Base-by-base conservation (phyloP, 1,140 invertebrate species). In the Watersipora subatra region DNA sequence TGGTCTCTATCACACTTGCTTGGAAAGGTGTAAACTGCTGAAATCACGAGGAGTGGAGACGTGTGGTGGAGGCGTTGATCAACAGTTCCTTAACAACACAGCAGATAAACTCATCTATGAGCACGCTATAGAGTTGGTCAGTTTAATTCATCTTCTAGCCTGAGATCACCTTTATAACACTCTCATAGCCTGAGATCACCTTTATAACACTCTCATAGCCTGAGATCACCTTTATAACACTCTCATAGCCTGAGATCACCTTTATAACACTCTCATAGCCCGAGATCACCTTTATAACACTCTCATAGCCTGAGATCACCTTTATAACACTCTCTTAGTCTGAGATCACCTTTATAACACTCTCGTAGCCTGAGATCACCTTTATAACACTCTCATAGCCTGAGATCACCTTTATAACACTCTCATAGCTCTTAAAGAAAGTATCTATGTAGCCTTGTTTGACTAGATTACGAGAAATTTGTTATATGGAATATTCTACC, bases 61-160 rank as follows among this genome's bases (percentile, higher is more conserved):
- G 17, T 71, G 73, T 57, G 71, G 74, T 66, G 72, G 72, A 0
- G 71, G 72, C 19, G 69, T 76, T 2, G 73, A 74, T 84, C 84
- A 85, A 59, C 84, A 85, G 68, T 69, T 77, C 30, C 75, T 78
- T 22, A 75, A 76, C 65, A 86, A 89, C 26, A 91, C 90, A 57
- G 93, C 93, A 69, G 94, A 97, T 78, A 93, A 92, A 79, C 89
- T 97, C 68, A 85, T 97, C 17, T 97, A 97, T 76, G 89, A 93
- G 75, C 89, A 97, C 81, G 93, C 93, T 62, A 91, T 97, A 70
- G 88, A 95, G 84, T 90, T 95, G 88, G 92, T 94, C 83, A 84
- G 81, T 58, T 25, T 28, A 69, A 63, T 58, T 46, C 34, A 1
- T 29, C 46, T 2, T 64, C 63, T 62, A 15, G 19, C 64, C 17